A percentile compares a stretch with the other conserved stretches of the same genome.
Evolutionary conservation across 53 echinoderm and acorn worm species (phyloP).

Genomic region (Echinometra lucunter): DNA sequence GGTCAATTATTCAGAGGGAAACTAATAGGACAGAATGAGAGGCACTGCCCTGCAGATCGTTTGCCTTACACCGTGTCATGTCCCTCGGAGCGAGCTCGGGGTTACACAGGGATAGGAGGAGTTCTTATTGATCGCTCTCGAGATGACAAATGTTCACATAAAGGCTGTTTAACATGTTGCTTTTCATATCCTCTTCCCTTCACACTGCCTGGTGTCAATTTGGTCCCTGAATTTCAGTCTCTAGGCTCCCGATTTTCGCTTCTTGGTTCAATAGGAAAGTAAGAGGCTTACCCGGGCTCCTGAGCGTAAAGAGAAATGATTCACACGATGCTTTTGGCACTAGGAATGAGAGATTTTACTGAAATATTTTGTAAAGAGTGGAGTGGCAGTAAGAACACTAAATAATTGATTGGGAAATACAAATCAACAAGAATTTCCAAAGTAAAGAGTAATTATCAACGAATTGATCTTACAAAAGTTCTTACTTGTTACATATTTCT

Average conservation of each 20-base stretch:
- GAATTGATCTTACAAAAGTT: no score
- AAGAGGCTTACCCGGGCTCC: background rate
- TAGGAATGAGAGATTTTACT: background rate
- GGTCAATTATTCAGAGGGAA: slow-evolving; percentile 63
- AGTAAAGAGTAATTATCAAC: background rate
- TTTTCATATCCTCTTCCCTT: slow-evolving; percentile 6
- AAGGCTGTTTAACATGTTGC: background rate
- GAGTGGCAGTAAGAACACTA: background rate
- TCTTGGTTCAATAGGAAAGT: background rate
- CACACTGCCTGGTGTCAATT: slow-evolving; percentile 14
- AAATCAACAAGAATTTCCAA: background rate
- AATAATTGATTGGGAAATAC: background rate
- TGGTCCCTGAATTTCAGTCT: slow-evolving; percentile 7
- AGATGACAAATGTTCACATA: background rate
- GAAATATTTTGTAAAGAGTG: background rate
- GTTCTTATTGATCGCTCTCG: background rate
- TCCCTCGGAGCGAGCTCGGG: slow-evolving; percentile 17
- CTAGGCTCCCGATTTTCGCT: background rate
- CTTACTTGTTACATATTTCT: background rate
- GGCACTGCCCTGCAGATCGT: slow-evolving; percentile 63
- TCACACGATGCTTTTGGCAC: background rate
- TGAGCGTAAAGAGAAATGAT: slow-evolving; percentile 10
- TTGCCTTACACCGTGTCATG: slow-evolving; percentile 33
- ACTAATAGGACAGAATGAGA: background rate
- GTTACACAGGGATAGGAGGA: background rate